Conservation (phyloP, 2,888 invertebrate genomes). For the Eubasilissa splendida region DNA sequence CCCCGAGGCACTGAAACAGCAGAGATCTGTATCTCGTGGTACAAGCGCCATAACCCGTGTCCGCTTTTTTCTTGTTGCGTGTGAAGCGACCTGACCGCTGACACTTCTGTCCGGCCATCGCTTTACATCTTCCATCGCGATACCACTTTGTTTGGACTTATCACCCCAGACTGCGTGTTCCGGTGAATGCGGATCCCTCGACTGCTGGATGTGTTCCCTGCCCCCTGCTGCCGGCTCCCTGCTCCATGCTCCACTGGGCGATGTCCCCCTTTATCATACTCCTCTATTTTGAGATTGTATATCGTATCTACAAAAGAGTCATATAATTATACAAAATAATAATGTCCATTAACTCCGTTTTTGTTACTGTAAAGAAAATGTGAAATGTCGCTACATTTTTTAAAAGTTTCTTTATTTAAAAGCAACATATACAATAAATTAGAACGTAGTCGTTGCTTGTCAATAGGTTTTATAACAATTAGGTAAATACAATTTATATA, state of each 20-base stretch:
- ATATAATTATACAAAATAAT: no score
- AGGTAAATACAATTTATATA: no score
- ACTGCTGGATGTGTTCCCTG: not conserved
- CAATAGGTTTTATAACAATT: no score
- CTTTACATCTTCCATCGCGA: slow-evolving; percentile 46
- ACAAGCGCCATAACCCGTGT: slow-evolving; percentile 40
- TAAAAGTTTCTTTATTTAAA: no score
- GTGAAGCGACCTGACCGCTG: slow-evolving; percentile 44
- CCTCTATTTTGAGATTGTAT: no score
- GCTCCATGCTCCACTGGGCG: not conserved
- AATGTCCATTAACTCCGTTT: no score
- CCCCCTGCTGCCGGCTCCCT: not conserved
- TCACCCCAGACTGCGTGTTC: slow-evolving; percentile 22
- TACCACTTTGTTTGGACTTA: slow-evolving; percentile 38
- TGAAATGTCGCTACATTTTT: no score
- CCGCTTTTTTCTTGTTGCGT: slow-evolving; percentile 47
- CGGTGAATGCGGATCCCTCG: not conserved
- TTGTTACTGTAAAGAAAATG: no score
- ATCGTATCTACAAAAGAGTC: no score
- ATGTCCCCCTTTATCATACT: no score
- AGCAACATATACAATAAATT: no score
- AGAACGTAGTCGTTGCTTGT: no score
- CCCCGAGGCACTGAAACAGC: not conserved
- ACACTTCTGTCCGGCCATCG: slow-evolving; percentile 47
- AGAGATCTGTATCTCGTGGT: slow-evolving; percentile 14